phyloP scores from a whole-genome alignment of 2,888 invertebrate species.

The Philonicus albiceps region DNA sequence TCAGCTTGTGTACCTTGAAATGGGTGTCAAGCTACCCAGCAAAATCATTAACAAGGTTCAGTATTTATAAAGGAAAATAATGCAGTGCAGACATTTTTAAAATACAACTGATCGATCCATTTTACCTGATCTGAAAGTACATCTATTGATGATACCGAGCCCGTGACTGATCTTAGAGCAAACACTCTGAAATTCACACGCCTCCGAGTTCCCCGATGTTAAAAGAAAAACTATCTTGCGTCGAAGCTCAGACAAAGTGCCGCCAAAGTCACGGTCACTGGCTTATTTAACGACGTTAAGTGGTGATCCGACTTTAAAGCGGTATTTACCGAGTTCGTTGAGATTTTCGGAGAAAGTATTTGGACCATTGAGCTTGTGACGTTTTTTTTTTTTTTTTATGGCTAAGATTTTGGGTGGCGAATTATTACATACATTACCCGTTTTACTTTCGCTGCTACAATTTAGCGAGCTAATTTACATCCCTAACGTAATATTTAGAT shows the following conservation, averaged over 20 bases:
- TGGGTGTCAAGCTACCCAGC: background rate
- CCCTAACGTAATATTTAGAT: background rate
- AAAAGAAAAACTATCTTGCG: slow-evolving; percentile 23
- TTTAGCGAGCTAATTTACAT: background rate
- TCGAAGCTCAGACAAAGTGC: slow-evolving; percentile 24
- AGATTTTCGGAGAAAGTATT: slow-evolving; percentile 21
- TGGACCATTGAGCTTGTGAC: background rate
- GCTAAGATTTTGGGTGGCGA: background rate
- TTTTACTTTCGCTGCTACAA: background rate
- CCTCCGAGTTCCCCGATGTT: background rate
- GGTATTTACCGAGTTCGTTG: background rate
- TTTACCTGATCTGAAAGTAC: background rate
- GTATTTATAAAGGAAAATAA: background rate
- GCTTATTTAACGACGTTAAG: slow-evolving; percentile 8
- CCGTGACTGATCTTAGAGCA: slow-evolving; percentile 2
- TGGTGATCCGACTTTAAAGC: background rate
- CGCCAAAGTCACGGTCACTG: slow-evolving; percentile 44
- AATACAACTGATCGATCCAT: slow-evolving; percentile 12
- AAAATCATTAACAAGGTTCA: slow-evolving; percentile 8
- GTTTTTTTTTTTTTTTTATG: background rate
- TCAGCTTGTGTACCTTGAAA: background rate
- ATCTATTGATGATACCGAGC: background rate
- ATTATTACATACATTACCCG: background rate
- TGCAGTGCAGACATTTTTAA: background rate
- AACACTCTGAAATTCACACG: background rate